phyloP scores from a whole-genome alignment of 2,888 invertebrate genomes.

The Stramonita haemastoma region DNA sequence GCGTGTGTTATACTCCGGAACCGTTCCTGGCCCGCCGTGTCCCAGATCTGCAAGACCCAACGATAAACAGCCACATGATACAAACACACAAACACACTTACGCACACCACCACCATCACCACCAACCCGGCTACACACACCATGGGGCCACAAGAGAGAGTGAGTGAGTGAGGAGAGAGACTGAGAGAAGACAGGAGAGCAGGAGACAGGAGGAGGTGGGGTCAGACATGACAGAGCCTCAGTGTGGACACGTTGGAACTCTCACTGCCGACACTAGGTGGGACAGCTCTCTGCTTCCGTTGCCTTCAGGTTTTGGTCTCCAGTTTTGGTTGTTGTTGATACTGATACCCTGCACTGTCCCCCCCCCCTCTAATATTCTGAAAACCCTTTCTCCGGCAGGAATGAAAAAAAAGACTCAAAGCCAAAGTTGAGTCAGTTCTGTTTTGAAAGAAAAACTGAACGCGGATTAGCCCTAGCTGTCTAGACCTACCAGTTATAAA shows the following conservation, averaged over 20 bases:
- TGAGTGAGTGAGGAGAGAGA: neutral
- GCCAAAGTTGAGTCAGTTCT: too few relatives aligned
- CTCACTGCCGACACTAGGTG: constrained; percentile 12
- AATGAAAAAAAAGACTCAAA: too few relatives aligned
- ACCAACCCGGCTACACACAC: neutral
- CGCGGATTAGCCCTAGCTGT: too few relatives aligned
- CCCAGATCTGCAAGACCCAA: constrained; percentile 71
- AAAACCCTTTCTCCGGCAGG: too few relatives aligned
- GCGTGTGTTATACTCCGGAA: constrained; percentile 75
- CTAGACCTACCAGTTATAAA: too few relatives aligned
- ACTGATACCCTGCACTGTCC: too few relatives aligned
- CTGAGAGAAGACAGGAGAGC: neutral
- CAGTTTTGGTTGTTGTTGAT: too few relatives aligned
- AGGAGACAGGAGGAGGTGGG: neutral
- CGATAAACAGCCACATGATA: constrained; percentile 16
- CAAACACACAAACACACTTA: neutral
- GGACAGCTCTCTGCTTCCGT: constrained; percentile 4
- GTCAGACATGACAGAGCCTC: neutral
- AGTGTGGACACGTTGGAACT: neutral
- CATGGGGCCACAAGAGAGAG: neutral
- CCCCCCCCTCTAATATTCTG: too few relatives aligned
- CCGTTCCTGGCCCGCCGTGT: constrained; percentile 76
- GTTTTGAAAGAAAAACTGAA: too few relatives aligned
- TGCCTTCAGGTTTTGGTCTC: too few relatives aligned
- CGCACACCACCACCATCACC: neutral